These are phyloP conservation scores for Eurytemora carolleeae DNA, from an alignment of 1,140 invertebrate genomes.

Conservation along the genomic window DNA sequence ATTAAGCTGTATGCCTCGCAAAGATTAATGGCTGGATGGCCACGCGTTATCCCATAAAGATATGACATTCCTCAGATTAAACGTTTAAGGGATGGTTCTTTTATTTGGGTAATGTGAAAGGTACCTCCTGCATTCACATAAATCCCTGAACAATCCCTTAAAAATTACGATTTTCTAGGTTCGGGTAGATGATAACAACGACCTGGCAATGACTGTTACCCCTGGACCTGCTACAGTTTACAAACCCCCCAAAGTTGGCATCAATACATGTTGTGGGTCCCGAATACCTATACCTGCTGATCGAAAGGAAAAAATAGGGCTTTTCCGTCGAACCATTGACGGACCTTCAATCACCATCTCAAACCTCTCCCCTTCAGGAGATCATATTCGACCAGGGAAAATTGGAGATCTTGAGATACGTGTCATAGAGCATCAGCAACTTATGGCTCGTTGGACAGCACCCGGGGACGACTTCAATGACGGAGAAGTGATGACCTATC, in stretches of 20 bases:
- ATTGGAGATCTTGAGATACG: constrained; percentile 23
- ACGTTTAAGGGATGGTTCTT: too few relatives aligned
- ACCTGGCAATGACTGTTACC: background rate
- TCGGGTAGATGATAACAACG: constrained; percentile 1
- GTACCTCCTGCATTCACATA: too few relatives aligned
- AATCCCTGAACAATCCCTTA: too few relatives aligned
- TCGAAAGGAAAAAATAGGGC: constrained; percentile 16
- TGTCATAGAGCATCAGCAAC: constrained; percentile 18
- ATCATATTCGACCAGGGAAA: constrained; percentile 23
- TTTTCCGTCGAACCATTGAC: constrained; percentile 16
- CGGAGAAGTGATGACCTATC: constrained; percentile 17
- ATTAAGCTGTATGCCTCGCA: too few relatives aligned
- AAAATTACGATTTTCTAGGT: background rate
- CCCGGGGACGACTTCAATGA: constrained; percentile 23
- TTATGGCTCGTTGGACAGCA: constrained; percentile 23
- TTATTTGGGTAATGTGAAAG: too few relatives aligned
- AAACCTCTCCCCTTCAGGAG: constrained; percentile 12
- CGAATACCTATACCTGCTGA: constrained; percentile 16
- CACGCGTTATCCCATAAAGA: too few relatives aligned
- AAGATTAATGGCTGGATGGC: too few relatives aligned
- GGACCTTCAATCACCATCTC: constrained; percentile 7
- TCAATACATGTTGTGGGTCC: constrained; percentile 18
- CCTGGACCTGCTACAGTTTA: background rate
- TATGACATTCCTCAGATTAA: too few relatives aligned
- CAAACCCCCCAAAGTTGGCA: background rate